Base-by-base conservation (phyloP, 2,797 vertebrate genomes). In the Sebastes flavidus region DNA sequence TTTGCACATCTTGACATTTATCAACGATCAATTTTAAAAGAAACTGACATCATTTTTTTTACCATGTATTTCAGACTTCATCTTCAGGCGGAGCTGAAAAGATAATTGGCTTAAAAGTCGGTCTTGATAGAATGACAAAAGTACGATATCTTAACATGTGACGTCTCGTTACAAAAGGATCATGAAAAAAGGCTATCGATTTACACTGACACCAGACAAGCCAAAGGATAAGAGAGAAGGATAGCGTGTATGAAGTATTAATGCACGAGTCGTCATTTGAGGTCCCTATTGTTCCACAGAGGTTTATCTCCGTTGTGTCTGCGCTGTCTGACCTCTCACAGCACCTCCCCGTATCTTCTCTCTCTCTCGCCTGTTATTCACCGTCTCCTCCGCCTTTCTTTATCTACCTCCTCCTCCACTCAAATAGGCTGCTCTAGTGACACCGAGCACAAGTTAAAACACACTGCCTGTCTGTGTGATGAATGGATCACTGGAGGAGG, bases 391-490 rank as follows among this genome's bases (percentile, higher is more conserved):
- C 5, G 30, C 67, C 65, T 71, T 77, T 70, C 65, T 82, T 80
- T 80, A 77, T 86, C 80, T 68, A 18, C 67, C 83, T 80, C 87
- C 69, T 75, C 70, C 76, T 73, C 67, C 8, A 29, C 68, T 78
- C 71, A 56, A 62, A 65, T 13, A 46, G 70, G 60, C 76, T 76
- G 79, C 65, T 81, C 62, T 16, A 46, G 69, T 85, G 89, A 85
- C 87, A 83, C 78, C 1, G 72, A 84, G 73, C 82, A 85, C 75
- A 72, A 72, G 82, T 88, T 87, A 90, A 86, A 89, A 81, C 84
- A 86, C 78, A 79, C 82, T 16, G 78, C 42, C 77, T 92, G 90
- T 91, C 89, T 80, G 74, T 12, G 69, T 90, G 91, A 92, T 91
- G 90, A 92, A 92, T 92, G 88, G 75, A 90, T 88, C 80, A 32